A percentile compares a stretch with the other conserved stretches of the same genome.
These are phyloP conservation scores for Drepanosiphum platanoidis DNA, from an alignment of 2,888 invertebrate species.

Conservation along the genomic window DNA sequence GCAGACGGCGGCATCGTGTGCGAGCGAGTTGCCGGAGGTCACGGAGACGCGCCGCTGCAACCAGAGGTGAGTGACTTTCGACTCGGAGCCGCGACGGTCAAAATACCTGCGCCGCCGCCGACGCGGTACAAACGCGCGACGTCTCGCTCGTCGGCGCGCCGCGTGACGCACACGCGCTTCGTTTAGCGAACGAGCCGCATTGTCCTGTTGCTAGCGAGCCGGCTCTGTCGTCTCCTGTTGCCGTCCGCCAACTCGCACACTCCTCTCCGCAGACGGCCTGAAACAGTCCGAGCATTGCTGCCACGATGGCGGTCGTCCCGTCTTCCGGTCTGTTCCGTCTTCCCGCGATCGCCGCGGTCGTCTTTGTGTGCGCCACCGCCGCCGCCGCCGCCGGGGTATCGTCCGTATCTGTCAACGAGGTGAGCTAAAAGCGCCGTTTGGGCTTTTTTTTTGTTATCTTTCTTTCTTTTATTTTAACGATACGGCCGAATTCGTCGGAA, in stretches of 20 bases:
- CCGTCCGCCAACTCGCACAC: neutral
- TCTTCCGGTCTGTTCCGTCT: too few relatives aligned
- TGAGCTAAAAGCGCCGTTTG: neutral
- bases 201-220: neutral
- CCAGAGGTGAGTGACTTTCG: constrained; percentile 12
- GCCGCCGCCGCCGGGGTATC: neutral
- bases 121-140: neutral
- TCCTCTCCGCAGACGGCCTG: neutral
- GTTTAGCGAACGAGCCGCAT: neutral
- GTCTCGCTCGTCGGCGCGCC: neutral
- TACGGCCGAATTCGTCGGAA: too few relatives aligned
- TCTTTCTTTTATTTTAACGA: too few relatives aligned
- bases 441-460: too few relatives aligned
- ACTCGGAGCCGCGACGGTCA: neutral
- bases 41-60: neutral
- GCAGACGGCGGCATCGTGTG: neutral
- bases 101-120: neutral
- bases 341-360: neutral
- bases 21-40: constrained; percentile 24
- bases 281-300: neutral
- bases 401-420: neutral
- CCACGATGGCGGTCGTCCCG: neutral
- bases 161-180: neutral
- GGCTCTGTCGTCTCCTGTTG: neutral
- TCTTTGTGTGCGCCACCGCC: neutral